phyloP scores from a whole-genome alignment of 2,888 invertebrate genomes.

The Julus scanicus region DNA sequence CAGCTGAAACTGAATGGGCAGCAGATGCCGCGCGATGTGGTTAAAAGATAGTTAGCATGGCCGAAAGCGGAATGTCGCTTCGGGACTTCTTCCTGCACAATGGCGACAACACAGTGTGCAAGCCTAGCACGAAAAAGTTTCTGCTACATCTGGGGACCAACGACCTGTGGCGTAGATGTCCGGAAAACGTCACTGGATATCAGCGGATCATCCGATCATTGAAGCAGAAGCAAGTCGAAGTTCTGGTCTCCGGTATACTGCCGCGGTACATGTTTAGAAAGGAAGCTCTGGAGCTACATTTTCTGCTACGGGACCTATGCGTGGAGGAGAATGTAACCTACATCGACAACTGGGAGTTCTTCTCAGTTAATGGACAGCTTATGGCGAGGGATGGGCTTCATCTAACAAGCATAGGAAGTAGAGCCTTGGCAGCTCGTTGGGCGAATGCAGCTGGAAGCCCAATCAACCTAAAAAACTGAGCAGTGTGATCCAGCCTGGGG shows the following conservation, averaged over 20 bases:
- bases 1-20: too few relatives aligned
- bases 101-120: too few relatives aligned
- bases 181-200: not conserved
- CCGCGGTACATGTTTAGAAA: too few relatives aligned
- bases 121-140: not conserved
- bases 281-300: too few relatives aligned
- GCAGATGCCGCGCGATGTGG: too few relatives aligned
- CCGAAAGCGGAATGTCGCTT: too few relatives aligned
- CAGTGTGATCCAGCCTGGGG: constrained; percentile 29
- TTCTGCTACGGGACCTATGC: not conserved
- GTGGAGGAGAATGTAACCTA: not conserved
- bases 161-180: not conserved
- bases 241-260: not conserved
- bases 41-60: too few relatives aligned
- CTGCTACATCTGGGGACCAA: not conserved
- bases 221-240: not conserved
- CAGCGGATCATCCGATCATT: not conserved
- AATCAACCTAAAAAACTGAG: not conserved
- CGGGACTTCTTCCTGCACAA: too few relatives aligned
- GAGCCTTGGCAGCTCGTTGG: not conserved
- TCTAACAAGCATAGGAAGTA: not conserved
- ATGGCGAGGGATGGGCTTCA: not conserved
- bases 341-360: not conserved
- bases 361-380: not conserved
- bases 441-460: not conserved